Percentiles rank a stretch among this genome's conserved stretches.
Conservation (phyloP, 35 echinoderm and acorn worm genomes). For the Diadema setosum region DNA sequence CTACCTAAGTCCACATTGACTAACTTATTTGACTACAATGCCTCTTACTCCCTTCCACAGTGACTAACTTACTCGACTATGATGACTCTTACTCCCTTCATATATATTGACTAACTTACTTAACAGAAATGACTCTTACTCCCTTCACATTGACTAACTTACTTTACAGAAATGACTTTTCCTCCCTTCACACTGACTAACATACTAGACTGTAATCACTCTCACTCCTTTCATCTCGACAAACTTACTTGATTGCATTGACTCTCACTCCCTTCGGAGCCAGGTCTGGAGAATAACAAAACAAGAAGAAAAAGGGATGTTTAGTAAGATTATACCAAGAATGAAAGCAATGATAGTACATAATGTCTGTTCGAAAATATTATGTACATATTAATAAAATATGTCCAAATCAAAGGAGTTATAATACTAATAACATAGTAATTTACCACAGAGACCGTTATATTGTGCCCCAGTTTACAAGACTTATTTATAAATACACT, state of each 20-base stretch:
- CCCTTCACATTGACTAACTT: too few species aligned
- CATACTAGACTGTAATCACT: not conserved
- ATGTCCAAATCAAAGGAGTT: not conserved
- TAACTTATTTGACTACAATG: too few species aligned
- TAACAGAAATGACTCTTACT: slow-evolving; percentile 43
- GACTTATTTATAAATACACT: not conserved
- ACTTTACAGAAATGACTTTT: too few species aligned
- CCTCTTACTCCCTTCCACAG: too few species aligned
- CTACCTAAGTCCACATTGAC: too few species aligned
- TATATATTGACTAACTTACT: too few species aligned
- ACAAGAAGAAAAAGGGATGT: not conserved
- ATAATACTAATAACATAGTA: not conserved
- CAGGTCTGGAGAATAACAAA: slow-evolving; percentile 34
- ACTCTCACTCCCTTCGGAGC: slow-evolving; percentile 63
- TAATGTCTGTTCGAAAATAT: not conserved
- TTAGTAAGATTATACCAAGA: not conserved
- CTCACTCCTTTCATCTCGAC: not conserved
- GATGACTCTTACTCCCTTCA: too few species aligned
- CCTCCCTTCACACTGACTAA: too few species aligned
- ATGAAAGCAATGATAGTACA: not conserved
- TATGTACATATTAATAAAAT: not conserved
- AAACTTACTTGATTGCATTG: slow-evolving; percentile 62
- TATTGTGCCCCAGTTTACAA: not conserved
- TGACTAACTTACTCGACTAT: too few species aligned
- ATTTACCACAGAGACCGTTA: not conserved